Conservation (phyloP, 1,140 invertebrate species). For the Venturia canescens region DNA sequence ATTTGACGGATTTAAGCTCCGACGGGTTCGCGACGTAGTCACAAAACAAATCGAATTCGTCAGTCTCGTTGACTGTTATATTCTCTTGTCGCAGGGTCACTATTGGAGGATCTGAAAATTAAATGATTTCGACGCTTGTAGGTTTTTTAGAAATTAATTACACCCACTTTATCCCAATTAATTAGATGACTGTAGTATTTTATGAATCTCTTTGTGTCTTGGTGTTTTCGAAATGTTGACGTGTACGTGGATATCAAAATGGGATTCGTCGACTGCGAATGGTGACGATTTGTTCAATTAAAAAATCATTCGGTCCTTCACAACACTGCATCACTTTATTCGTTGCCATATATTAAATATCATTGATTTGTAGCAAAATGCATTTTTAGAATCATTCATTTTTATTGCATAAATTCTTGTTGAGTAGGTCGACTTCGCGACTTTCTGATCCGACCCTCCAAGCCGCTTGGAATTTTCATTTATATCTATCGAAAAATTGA, state of each 20-base stretch:
- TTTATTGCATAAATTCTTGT: too few species aligned
- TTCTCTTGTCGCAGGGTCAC: constrained; percentile 84
- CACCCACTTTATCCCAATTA: too few species aligned
- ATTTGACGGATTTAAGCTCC: constrained; percentile 82
- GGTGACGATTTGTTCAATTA: background rate
- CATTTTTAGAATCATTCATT: too few species aligned
- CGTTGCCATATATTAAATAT: too few species aligned
- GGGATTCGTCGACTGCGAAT: too few species aligned
- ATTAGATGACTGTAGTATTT: too few species aligned
- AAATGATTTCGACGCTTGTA: constrained; percentile 39
- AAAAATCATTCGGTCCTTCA: too few species aligned
- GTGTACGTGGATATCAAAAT: background rate
- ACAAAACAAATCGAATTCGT: constrained; percentile 85
- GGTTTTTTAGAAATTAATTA: too few species aligned
- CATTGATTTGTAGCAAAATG: background rate
- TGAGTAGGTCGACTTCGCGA: background rate
- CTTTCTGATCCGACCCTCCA: too few species aligned
- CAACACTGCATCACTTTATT: too few species aligned
- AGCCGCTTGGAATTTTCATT: too few species aligned
- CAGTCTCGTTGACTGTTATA: constrained; percentile 87
- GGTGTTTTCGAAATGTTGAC: background rate
- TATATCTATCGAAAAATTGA: background rate
- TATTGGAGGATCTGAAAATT: constrained; percentile 87
- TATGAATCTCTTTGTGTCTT: background rate
- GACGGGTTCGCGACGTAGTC: constrained; percentile 90